Evolutionary conservation across 2,888 invertebrate genomes (phyloP).

Genomic region (Thysanoteuthis rhombus): DNA sequence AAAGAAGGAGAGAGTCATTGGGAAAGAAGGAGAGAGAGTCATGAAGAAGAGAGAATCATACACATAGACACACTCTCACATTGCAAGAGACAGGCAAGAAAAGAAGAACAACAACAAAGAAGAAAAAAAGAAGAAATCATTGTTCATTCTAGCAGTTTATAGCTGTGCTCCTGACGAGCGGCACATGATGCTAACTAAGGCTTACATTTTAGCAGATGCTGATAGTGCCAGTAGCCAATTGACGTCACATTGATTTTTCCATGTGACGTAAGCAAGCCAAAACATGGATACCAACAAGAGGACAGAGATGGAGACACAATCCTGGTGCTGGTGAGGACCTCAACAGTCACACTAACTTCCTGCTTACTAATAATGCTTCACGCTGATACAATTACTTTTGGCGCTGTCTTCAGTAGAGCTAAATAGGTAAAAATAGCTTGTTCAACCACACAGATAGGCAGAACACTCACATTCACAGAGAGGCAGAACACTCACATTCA

Average conservation of each 20-base stretch:
- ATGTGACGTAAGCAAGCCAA: conserved; percentile 28
- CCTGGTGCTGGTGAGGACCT: not conserved
- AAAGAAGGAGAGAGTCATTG: not conserved
- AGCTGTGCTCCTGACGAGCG: conserved; percentile 25
- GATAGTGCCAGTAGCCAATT: conserved; percentile 23
- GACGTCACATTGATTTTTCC: conserved; percentile 31
- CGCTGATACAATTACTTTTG: not conserved
- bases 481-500: not conserved
- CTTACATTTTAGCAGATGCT: conserved; percentile 30
- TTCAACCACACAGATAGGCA: not conserved
- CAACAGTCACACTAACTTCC: not conserved
- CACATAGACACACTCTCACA: conserved; percentile 18
- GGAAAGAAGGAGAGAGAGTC: not conserved
- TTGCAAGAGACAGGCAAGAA: conserved; percentile 2
- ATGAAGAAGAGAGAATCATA: not conserved
- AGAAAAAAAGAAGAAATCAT: not conserved
- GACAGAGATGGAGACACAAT: not conserved
- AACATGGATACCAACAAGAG: not conserved
- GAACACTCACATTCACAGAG: not conserved
- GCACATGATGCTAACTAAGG: conserved; percentile 28
- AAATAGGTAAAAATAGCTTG: not conserved
- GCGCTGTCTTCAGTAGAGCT: not conserved
- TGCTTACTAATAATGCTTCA: not conserved
- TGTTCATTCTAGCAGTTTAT: conserved; percentile 22
- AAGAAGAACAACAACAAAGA: not conserved